Percentiles rank a stretch among this genome's conserved stretches.
These are phyloP conservation scores for Perodicticus potto DNA, from an alignment of 2,797 vertebrate species.

Conservation along the genomic window DNA sequence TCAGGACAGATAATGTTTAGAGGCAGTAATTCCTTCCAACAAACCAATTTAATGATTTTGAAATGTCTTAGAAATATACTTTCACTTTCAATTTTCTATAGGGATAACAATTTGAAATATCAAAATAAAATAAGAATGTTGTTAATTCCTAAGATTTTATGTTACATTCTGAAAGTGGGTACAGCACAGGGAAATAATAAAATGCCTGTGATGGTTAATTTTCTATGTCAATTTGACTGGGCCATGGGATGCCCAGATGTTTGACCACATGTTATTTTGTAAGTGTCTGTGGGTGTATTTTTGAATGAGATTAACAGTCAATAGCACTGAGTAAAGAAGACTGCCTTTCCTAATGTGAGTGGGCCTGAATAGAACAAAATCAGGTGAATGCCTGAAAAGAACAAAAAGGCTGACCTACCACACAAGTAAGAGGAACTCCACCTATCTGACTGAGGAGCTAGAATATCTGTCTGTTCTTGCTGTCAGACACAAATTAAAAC, in stretches of 20 bases:
- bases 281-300: neutral
- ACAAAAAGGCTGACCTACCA: neutral
- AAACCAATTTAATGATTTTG: slow-evolving; percentile 47
- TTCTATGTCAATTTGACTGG: neutral
- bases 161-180: neutral
- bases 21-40: neutral
- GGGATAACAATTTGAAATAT: slow-evolving; percentile 11
- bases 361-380: neutral
- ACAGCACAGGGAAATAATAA: slow-evolving; percentile 10
- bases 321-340: neutral
- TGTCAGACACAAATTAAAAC: neutral
- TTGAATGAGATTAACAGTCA: neutral
- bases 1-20: neutral
- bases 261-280: neutral
- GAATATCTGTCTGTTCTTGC: neutral
- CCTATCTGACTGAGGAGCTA: neutral
- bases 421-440: neutral
- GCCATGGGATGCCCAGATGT: neutral
- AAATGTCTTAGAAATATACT: slow-evolving; percentile 31
- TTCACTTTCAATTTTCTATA: slow-evolving; percentile 24
- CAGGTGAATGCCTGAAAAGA: neutral
- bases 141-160: neutral
- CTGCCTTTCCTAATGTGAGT: neutral
- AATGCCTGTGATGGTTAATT: neutral
- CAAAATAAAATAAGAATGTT: slow-evolving; percentile 41